These are phyloP conservation scores for Vannuccia rotundouncinata DNA, from an alignment of 2,888 invertebrate species.

Conservation along the genomic window DNA sequence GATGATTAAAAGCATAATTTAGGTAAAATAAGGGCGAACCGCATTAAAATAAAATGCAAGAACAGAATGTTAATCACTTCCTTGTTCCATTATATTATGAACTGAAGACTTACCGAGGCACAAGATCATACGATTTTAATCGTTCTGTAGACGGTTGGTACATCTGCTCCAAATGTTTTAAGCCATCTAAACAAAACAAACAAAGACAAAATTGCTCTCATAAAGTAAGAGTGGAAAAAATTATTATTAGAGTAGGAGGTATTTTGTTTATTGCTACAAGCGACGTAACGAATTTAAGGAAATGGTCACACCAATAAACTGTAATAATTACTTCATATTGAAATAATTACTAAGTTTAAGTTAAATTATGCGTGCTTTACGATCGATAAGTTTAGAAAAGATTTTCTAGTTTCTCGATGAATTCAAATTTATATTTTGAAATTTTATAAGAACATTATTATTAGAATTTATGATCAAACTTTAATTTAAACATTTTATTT, in stretches of 20 bases:
- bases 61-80: too few species aligned
- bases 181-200: neutral
- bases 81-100: too few species aligned
- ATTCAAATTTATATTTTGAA: neutral
- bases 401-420: neutral
- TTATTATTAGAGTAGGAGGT: neutral
- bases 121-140: neutral
- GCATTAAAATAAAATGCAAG: too few species aligned
- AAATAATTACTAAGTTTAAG: too few species aligned
- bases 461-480: neutral
- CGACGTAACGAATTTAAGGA: neutral
- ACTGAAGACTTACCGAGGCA: constrained; percentile 22
- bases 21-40: too few species aligned
- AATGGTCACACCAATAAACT: too few species aligned
- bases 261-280: neutral
- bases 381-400: too few species aligned
- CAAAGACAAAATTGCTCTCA: neutral
- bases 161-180: neutral
- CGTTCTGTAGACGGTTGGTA: neutral
- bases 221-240: neutral
- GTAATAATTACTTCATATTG: too few species aligned
- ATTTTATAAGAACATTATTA: neutral
- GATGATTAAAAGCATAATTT: too few species aligned
- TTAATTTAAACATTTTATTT: neutral
- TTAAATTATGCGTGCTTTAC: too few species aligned